Evolutionary conservation across 1,140 invertebrate species (phyloP).

Genomic region (Scaptomyza hsui): DNA sequence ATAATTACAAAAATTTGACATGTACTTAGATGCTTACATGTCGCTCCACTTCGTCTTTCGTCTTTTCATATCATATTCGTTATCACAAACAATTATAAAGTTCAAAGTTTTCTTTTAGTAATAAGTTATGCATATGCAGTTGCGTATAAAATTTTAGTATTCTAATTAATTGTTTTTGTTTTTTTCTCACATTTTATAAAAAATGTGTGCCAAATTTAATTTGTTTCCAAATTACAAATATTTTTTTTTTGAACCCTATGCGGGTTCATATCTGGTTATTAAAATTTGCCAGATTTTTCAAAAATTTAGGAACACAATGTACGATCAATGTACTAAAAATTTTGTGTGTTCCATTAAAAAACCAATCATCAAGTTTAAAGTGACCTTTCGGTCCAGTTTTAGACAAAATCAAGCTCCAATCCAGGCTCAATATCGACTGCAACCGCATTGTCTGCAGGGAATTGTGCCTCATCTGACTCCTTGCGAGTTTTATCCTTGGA

Average conservation of each 20-base stretch:
- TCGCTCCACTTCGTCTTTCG: conserved; percentile 11
- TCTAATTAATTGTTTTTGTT: conserved; percentile 57
- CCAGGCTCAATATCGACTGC: conserved; percentile 81
- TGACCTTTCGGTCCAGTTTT: conserved; percentile 29
- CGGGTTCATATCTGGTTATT: conserved; percentile 31
- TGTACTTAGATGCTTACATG: conserved; percentile 17
- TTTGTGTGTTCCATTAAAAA: conserved; percentile 34
- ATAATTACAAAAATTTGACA: conserved; percentile 68
- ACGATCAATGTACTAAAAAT: conserved; percentile 2
- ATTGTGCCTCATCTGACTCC: conserved; percentile 49
- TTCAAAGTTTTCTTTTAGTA: conserved; percentile 69
- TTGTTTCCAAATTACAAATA: conserved; percentile 69
- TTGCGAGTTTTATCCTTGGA: conserved; percentile 68
- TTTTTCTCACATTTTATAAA: conserved; percentile 47
- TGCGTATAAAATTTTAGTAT: conserved; percentile 76
- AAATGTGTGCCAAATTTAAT: conserved; percentile 65
- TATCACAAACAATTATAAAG: conserved; percentile 81
- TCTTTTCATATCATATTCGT: conserved; percentile 55
- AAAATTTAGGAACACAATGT: conserved; percentile 30
- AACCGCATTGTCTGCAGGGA: conserved; percentile 68
- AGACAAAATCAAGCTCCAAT: conserved; percentile 82
- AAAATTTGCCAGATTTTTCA: conserved; percentile 20
- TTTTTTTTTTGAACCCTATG: conserved; percentile 17
- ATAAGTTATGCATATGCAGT: conserved; percentile 64
- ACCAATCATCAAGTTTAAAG: conserved; percentile 46